Evolutionary conservation across 2,888 invertebrate species (phyloP).

Genomic region (Drosophila falleni): DNA sequence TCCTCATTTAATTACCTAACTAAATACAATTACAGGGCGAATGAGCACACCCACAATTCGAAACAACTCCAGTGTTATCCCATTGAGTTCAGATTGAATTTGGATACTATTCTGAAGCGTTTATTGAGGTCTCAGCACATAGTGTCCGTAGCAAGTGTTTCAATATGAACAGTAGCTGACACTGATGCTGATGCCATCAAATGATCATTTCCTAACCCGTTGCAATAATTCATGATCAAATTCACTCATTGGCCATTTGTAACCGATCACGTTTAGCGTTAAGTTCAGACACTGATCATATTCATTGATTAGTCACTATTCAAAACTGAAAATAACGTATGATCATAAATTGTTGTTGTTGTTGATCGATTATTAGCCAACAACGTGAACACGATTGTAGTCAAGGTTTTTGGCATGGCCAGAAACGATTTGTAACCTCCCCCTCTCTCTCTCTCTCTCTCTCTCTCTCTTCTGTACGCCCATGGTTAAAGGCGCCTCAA

Average conservation of each 20-base stretch:
- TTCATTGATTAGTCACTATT: constrained; percentile 43
- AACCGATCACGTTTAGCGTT: constrained; percentile 28
- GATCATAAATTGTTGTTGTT: constrained; percentile 27
- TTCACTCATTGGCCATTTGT: constrained; percentile 17
- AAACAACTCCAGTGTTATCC: not conserved
- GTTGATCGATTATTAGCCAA: constrained; percentile 24
- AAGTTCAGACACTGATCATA: constrained; percentile 23
- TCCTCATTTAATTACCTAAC: not conserved
- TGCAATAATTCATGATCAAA: constrained; percentile 37
- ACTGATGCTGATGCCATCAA: constrained; percentile 29
- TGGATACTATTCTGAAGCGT: not conserved
- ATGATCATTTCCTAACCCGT: constrained; percentile 29
- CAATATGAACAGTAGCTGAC: constrained; percentile 5
- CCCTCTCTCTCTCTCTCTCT: not conserved
- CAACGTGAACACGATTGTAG: constrained; percentile 15
- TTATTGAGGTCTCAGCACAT: not conserved
- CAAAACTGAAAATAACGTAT: constrained; percentile 15
- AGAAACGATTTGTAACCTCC: not conserved
- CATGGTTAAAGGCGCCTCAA: constrained; percentile 5
- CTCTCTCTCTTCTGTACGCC: not conserved
- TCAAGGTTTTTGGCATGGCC: constrained; percentile 4
- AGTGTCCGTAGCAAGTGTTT: not conserved
- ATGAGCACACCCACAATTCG: not conserved
- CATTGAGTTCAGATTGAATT: constrained; percentile 1
- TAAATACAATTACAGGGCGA: not conserved